Conservation (phyloP, 2,797 vertebrate species). For the Setipinna tenuifilis region DNA sequence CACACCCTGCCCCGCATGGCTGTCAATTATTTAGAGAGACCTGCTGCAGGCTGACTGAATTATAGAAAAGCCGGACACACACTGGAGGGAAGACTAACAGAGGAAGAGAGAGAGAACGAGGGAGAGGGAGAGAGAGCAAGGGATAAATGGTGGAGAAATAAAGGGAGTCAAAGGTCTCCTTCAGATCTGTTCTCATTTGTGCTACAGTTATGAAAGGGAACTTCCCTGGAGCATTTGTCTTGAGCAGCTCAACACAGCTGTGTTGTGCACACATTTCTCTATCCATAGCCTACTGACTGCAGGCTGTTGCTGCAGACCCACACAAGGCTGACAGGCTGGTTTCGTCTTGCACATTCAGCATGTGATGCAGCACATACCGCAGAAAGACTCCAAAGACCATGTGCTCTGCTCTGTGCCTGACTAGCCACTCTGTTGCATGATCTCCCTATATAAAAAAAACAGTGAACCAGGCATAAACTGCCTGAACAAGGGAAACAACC, state of each 20-base stretch:
- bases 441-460: not conserved
- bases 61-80: conserved; percentile 40
- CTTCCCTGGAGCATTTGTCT: not conserved
- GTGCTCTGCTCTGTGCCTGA: not conserved
- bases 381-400: conserved; percentile 8
- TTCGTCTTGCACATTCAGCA: not conserved
- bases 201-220: not conserved
- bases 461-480: not conserved
- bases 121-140: not conserved
- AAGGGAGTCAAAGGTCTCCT: not conserved
- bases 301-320: not conserved
- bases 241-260: not conserved
- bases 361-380: conserved; percentile 19
- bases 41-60: conserved; percentile 41
- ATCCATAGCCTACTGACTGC: not conserved
- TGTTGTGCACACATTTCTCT: not conserved
- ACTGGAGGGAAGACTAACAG: not conserved
- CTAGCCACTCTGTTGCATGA: not conserved
- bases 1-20: not conserved
- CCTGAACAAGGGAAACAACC: not conserved
- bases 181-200: not conserved
- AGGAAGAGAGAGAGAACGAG: not conserved
- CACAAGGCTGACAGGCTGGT: not conserved
- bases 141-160: too few relatives aligned
- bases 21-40: conserved; percentile 52